Conservation (phyloP, 2,113 vertebrate species). For the Nycticryphes semicollaris region DNA sequence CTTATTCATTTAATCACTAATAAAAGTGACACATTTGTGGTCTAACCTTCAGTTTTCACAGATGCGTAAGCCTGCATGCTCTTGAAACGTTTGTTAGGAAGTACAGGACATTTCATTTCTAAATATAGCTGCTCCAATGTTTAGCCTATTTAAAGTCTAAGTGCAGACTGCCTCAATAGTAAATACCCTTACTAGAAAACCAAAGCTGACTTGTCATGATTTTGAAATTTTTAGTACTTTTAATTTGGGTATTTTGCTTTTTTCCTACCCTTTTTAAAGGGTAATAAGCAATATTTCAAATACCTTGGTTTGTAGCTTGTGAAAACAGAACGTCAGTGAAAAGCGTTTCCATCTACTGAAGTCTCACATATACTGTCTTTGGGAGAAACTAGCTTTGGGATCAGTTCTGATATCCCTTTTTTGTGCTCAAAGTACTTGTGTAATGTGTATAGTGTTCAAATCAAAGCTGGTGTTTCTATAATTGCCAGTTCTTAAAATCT, state of each 20-base stretch:
- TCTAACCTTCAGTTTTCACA: neutral
- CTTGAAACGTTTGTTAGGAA: conserved; percentile 37
- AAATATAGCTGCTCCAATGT: neutral
- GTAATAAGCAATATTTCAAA: neutral
- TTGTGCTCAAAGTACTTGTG: neutral
- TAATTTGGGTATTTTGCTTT: neutral
- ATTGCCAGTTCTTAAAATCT: neutral
- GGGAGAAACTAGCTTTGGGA: neutral
- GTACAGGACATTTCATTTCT: conserved; percentile 32
- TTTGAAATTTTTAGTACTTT: neutral
- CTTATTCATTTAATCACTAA: neutral
- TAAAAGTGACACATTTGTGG: neutral
- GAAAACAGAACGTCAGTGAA: neutral
- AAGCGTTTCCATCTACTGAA: neutral
- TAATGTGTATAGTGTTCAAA: neutral
- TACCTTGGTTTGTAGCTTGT: neutral
- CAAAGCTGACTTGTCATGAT: neutral
- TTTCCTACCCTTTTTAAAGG: neutral
- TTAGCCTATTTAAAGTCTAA: neutral
- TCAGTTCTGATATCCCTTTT: neutral
- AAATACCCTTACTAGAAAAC: conserved; percentile 21
- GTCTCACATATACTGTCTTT: neutral
- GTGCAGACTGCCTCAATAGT: neutral
- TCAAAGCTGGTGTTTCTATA: neutral
- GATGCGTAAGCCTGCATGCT: neutral